These are phyloP conservation scores for Masnerella sp. DNA, from an alignment of 2,888 invertebrate species.

Conservation along the genomic window DNA sequence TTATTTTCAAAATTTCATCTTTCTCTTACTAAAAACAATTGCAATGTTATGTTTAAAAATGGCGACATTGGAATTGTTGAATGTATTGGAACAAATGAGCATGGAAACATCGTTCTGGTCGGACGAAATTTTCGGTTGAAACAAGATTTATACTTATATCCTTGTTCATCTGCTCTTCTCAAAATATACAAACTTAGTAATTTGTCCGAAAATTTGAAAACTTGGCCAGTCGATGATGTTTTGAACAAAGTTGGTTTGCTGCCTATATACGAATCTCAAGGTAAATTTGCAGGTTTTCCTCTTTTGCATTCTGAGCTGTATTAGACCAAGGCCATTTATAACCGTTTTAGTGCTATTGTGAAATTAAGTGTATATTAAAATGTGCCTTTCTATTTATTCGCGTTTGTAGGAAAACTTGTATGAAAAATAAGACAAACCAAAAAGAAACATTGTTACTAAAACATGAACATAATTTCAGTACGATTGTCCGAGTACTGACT, in stretches of 20 bases:
- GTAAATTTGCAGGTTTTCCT: background rate
- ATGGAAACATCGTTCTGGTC: background rate
- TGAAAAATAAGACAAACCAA: too few relatives aligned
- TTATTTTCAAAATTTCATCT: background rate
- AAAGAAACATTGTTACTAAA: too few relatives aligned
- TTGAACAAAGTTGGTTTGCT: background rate
- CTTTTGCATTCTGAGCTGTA: background rate
- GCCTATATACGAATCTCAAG: background rate
- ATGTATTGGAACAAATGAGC: background rate
- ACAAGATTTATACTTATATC: background rate
- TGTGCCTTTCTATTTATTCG: too few relatives aligned
- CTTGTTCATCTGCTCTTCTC: background rate
- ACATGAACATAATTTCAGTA: too few relatives aligned
- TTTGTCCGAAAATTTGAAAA: background rate
- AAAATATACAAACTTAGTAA: background rate
- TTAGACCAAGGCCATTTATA: too few relatives aligned
- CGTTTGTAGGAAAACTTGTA: too few relatives aligned
- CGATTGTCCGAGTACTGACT: too few relatives aligned
- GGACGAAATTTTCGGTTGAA: background rate
- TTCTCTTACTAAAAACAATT: background rate
- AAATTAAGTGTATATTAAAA: too few relatives aligned
- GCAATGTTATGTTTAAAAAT: background rate
- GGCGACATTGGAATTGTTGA: background rate
- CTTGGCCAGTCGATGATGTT: background rate
- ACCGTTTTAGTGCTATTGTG: too few relatives aligned